A percentile compares a stretch with the other conserved stretches of the same genome.
phyloP scores from a whole-genome alignment of 2,888 invertebrate species.

The Labia minor region DNA sequence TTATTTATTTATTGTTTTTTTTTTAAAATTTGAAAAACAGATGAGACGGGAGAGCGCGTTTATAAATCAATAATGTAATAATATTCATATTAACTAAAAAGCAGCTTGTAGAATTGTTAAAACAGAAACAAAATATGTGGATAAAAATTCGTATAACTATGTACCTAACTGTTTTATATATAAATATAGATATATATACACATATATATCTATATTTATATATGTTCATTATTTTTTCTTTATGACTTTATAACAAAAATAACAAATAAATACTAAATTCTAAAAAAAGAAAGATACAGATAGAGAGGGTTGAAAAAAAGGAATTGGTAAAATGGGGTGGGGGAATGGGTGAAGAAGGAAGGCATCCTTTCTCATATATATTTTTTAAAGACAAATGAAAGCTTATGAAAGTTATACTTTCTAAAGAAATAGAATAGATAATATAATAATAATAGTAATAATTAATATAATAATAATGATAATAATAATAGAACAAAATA shows the following conservation, averaged over 20 bases:
- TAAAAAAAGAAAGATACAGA: too few relatives aligned
- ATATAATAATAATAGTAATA: constrained; percentile 13
- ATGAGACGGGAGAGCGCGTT: neutral
- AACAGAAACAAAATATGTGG: neutral
- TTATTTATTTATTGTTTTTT: too few relatives aligned
- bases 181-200: neutral
- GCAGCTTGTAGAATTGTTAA: neutral
- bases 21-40: neutral
- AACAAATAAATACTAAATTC: neutral
- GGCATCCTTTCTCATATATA: too few relatives aligned
- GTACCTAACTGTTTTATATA: neutral
- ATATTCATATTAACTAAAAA: neutral
- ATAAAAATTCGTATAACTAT: constrained; percentile 13
- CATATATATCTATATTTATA: neutral
- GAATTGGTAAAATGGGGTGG: too few relatives aligned
- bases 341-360: too few relatives aligned
- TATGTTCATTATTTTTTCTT: neutral
- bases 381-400: too few relatives aligned
- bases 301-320: neutral
- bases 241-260: neutral
- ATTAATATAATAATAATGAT: constrained; percentile 5
- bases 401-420: neutral
- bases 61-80: neutral
- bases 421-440: neutral
- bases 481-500: neutral